Evolutionary conservation across 2,113 vertebrate genomes (phyloP), one percentile per base, ranked within the genome.

Genomic region (Ciconia stormi): DNA sequence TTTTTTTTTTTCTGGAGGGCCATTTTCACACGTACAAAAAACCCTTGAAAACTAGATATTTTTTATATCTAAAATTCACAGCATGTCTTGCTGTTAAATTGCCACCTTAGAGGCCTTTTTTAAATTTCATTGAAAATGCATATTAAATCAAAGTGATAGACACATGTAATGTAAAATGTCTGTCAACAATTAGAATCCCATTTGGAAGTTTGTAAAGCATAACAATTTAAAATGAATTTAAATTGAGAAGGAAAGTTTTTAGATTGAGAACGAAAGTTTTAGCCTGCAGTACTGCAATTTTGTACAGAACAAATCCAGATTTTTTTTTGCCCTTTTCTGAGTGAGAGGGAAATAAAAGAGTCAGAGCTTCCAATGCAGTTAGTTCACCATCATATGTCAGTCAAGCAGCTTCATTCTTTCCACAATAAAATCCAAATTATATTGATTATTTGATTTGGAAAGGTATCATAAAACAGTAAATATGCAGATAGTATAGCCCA

Each of bases 141-240:
- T 96, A 97, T 98, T 97, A 97, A 97, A 97, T 98, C 97, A 97
- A 97, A 97, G 94, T 98, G 97, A 97, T 94, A 97, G 97, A 96
- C 96, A 97, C 90, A 91, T 95, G 96, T 95, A 97, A 96, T 96
- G 93, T 94, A 97, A 97, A 97, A 93, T 96, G 97, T 97, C 96
- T 97, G 92, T 97, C 97, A 97, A 97, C 95, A 97, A 95, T 93
- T 95, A 97, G 93, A 95, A 95, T 97, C 96, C 94, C 95, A 96
- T 95, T 95, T 95, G 89, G 87, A 97, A 97, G 95, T 98, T 97
- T 97, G 96, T 94, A 96, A 97, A 96, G 96, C 92, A 95, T 96
- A 97, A 97, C 81, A 93, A 93, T 95, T 95, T 96, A 79, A 97
- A 97, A 95, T 94, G 78, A 97, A 94, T 96, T 96, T 91, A 82